phyloP scores from a whole-genome alignment of 2,888 invertebrate genomes.

The Anticlea derivata region DNA sequence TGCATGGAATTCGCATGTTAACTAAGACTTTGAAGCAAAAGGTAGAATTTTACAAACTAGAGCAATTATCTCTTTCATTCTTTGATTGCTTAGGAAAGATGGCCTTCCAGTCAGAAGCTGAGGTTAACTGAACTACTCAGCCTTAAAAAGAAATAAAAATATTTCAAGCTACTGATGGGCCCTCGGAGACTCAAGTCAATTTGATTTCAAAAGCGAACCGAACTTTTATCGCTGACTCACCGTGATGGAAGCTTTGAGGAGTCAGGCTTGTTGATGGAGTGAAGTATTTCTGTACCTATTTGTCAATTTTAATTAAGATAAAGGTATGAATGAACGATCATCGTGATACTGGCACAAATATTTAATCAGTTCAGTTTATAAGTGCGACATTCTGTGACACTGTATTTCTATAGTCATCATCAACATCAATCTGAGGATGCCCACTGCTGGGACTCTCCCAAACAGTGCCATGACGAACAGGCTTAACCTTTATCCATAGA shows the following conservation, averaged over 20 bases:
- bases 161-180: conserved; percentile 22
- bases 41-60: not conserved
- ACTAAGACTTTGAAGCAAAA: no score
- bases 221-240: conserved; percentile 54
- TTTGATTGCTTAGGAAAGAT: not conserved
- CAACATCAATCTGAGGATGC: no score
- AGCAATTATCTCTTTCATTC: not conserved
- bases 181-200: conserved; percentile 25
- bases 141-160: conserved; percentile 18
- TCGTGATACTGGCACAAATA: conserved; percentile 31
- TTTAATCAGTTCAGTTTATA: conserved; percentile 22
- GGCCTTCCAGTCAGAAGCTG: conserved; percentile 6
- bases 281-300: conserved; percentile 55
- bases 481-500: no score
- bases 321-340: conserved; percentile 47
- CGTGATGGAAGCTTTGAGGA: conserved; percentile 50
- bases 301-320: conserved; percentile 65
- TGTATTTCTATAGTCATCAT: no score
- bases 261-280: conserved; percentile 58
- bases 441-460: no score
- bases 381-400: conserved; percentile 1
- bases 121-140: conserved; percentile 16
- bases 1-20: no score
- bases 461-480: no score
- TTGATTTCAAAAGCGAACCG: conserved; percentile 36